Evolutionary conservation across 1,140 invertebrate species (phyloP).

Genomic region (Pomacea maculata): DNA sequence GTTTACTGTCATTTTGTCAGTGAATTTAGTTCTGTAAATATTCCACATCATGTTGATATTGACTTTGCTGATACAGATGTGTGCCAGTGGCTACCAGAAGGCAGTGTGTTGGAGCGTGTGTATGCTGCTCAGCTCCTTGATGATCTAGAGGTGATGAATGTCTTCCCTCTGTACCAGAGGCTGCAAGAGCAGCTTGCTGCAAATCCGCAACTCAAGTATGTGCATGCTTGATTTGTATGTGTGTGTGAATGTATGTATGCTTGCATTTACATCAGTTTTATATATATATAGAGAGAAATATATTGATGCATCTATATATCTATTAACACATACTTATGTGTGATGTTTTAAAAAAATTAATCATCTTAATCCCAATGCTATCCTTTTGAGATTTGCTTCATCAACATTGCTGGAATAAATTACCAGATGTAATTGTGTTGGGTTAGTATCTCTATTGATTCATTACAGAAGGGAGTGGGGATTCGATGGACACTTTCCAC

Average conservation of each 20-base stretch:
- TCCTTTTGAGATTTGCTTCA: too few species aligned
- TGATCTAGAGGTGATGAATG: slow-evolving; percentile 51
- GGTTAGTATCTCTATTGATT: too few species aligned
- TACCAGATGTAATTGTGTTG: too few species aligned
- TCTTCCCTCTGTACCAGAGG: slow-evolving; percentile 49
- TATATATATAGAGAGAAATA: too few species aligned
- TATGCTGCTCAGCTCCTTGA: slow-evolving; percentile 49
- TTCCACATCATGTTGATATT: neutral
- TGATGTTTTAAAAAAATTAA: too few species aligned
- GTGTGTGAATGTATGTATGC: too few species aligned
- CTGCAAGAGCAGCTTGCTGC: slow-evolving; percentile 38
- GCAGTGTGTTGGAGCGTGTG: slow-evolving; percentile 54
- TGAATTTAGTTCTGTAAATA: neutral
- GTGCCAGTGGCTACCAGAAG: slow-evolving; percentile 31
- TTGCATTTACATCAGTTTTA: too few species aligned
- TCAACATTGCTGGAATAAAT: too few species aligned
- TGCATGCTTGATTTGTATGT: neutral
- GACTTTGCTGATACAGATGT: slow-evolving; percentile 23
- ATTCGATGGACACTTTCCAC: slow-evolving; percentile 12
- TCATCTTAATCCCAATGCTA: too few species aligned
- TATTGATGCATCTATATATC: too few species aligned
- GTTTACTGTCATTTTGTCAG: neutral
- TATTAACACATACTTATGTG: too few species aligned
- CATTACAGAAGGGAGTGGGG: slow-evolving; percentile 6
- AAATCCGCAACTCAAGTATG: slow-evolving; percentile 42